These are phyloP conservation scores for Leptopilina drosophilae DNA, from an alignment of 2,888 invertebrate genomes.

Conservation along the genomic window DNA sequence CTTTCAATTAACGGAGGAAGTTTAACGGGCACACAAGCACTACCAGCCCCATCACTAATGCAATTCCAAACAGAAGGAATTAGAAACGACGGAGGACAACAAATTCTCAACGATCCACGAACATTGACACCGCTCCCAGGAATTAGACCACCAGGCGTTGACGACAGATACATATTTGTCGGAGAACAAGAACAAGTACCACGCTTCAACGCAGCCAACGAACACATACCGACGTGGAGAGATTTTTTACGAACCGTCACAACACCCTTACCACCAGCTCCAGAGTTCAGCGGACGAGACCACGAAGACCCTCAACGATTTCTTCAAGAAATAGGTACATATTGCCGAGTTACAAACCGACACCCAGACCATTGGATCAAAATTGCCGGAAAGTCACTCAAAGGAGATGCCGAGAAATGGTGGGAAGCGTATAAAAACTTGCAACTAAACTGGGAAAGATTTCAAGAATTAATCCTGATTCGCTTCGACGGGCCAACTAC, in stretches of 20 bases:
- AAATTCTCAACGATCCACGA: neutral
- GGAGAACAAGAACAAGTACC: neutral
- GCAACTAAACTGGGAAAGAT: conserved; percentile 14
- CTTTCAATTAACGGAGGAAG: too few relatives aligned
- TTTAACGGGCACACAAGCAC: too few relatives aligned
- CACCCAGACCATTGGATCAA: neutral
- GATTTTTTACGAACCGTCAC: neutral
- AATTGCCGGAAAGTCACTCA: conserved; percentile 29
- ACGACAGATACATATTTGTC: neutral
- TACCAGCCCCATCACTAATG: neutral
- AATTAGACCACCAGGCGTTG: neutral
- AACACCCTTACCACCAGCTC: neutral
- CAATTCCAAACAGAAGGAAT: neutral
- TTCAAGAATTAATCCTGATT: conserved; percentile 25
- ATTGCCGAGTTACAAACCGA: neutral
- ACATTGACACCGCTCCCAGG: neutral
- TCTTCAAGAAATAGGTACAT: neutral
- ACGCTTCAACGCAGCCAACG: neutral
- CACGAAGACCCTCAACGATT: conserved; percentile 41
- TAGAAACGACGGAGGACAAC: neutral
- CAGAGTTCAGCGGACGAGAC: conserved; percentile 40
- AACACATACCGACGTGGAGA: neutral
- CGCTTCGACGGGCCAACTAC: conserved; percentile 18
- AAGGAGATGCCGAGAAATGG: conserved; percentile 34
- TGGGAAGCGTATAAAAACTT: conserved; percentile 11